Conservation (phyloP, 2,113 vertebrate genomes). For the Xiphorhynchus elegans region DNA sequence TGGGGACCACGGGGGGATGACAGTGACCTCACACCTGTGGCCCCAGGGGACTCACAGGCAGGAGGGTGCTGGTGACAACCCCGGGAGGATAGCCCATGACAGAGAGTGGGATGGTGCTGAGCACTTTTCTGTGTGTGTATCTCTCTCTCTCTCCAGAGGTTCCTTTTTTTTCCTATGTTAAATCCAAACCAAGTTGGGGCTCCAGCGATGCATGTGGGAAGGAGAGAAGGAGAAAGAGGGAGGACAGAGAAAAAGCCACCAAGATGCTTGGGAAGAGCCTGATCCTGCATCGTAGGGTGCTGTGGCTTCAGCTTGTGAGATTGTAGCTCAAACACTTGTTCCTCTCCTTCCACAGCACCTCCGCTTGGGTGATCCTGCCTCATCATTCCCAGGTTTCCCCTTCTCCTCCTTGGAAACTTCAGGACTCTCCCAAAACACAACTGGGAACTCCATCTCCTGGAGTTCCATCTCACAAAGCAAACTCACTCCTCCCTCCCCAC, state of each 20-base stretch:
- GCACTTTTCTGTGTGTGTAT: neutral
- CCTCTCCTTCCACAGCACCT: slow-evolving; percentile 40
- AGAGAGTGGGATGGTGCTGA: accelerated
- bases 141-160: neutral
- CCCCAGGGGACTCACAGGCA: neutral
- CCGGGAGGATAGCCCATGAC: accelerated
- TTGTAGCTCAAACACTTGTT: slow-evolving; percentile 57
- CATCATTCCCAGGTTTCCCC: slow-evolving; percentile 17
- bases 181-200: neutral
- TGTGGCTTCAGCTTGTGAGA: slow-evolving; percentile 56
- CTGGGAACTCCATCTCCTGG: neutral
- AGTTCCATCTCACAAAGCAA: no score
- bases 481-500: accelerated
- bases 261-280: neutral
- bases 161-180: neutral
- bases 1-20: accelerated
- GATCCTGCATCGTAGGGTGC: neutral
- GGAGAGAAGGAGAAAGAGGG: neutral
- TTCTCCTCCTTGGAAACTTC: slow-evolving; percentile 9
- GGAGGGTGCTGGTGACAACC: neutral
- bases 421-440: neutral
- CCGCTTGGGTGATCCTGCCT: slow-evolving; percentile 61
- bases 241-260: neutral
- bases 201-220: accelerated
- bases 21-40: accelerated